Base-by-base conservation (phyloP, 30 jellyfish, hydroid and myxozoan genomes). In the Pseudorhiza aurosa region DNA sequence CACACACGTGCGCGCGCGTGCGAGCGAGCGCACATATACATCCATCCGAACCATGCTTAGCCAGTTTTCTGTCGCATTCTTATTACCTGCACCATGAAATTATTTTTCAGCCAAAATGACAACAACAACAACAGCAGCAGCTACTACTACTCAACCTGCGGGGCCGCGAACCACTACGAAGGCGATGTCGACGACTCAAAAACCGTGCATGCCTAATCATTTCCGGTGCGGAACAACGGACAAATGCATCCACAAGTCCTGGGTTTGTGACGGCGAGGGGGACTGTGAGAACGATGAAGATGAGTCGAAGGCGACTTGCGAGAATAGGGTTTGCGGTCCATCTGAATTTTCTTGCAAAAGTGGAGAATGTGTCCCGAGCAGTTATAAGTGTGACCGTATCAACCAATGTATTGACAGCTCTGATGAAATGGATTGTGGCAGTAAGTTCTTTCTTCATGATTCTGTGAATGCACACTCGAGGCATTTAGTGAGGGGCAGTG, bases 181-280 rank as follows among this genome's bases (percentile, higher is more conserved):
- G n/a, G 68, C 62, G 18, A 44, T 37, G 25, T 39, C 88, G 47
- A 60, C 98, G 2, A 70, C 96, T 1, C 79, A 75, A 8, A 55
- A 82, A 29, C 77, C 74, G 7, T 91, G 97, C 33, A 32, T 45
- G 24, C 46, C n/a, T 21, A 57, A 60, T 72, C 21, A 72, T 5
- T 67, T 65, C 71, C 68, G 24, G 31, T 82, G 97, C 65, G 32
- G 28, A 25, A 30, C 45, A 9, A 62, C 44, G 25, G 83, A 82
- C 14, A 58, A 81, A 37, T 87, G 99, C 46, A 43, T 93, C 4
- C 82, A 73, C 43, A 72, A 53, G 9, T 21, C 96, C 3, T 93
- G 95, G 96, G 83, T 81, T 3, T 93, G 99, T 59, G 97, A 93
- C 53, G 97, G 96, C 0, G 99, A 82, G 27, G n/a, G 35, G 4